A percentile compares a stretch with the other conserved stretches of the same genome.
These are phyloP conservation scores for Myrmecophaga tridactyla DNA, from an alignment of 2,113 vertebrate genomes.

Conservation along the genomic window DNA sequence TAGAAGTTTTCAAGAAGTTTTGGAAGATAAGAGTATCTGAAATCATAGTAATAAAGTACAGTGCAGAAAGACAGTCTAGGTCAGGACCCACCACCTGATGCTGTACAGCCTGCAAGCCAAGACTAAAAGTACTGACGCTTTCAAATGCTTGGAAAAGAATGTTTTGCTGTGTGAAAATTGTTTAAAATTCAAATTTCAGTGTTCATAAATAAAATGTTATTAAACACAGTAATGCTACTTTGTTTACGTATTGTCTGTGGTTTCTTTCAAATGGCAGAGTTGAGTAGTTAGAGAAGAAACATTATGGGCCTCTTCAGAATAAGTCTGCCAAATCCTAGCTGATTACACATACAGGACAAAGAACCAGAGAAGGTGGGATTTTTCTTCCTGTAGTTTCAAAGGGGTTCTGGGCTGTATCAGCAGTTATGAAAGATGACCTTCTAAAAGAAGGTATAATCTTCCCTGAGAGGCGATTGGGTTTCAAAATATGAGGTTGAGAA, in stretches of 20 bases:
- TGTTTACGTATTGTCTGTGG: no score
- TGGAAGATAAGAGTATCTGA: not conserved
- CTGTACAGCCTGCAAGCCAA: not conserved
- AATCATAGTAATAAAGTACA: not conserved
- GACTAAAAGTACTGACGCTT: not conserved
- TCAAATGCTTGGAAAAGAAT: not conserved
- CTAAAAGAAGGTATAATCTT: not conserved
- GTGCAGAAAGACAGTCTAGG: not conserved
- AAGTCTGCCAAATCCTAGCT: not conserved
- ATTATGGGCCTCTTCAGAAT: no score
- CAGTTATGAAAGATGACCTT: not conserved
- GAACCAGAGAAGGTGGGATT: not conserved
- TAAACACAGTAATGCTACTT: no score
- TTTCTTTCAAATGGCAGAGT: no score
- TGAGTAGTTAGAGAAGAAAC: no score
- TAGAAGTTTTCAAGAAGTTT: not conserved
- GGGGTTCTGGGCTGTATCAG: not conserved
- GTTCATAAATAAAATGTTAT: no score
- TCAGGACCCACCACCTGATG: not conserved
- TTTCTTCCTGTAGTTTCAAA: not conserved
- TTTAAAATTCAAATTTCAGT: no score
- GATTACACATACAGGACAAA: not conserved
- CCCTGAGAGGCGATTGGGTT: not conserved
- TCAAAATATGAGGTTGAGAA: not conserved
- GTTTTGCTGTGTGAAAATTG: not conserved